Conservation (phyloP, 2,888 invertebrate species). For the Netelia inedita region DNA sequence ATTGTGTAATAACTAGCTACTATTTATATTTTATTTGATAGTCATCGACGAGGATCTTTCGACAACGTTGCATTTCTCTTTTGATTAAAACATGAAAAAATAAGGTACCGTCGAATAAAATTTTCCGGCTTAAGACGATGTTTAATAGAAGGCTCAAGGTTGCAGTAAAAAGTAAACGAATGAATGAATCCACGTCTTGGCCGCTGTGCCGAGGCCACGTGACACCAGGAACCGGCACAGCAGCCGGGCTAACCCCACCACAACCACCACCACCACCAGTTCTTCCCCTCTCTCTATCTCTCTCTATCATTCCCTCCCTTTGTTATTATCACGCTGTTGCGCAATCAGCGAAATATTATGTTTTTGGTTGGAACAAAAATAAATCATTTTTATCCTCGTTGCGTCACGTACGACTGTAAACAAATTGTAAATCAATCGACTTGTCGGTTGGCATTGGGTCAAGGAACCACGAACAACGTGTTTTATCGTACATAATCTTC, state of each 20-base stretch:
- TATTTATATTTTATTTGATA: too few relatives aligned
- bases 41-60: too few relatives aligned
- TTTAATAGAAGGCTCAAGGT: neutral
- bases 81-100: too few relatives aligned
- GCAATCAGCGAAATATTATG: slow-evolving; percentile 41
- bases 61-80: too few relatives aligned
- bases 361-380: neutral
- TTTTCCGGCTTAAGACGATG: neutral
- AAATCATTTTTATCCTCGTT: neutral
- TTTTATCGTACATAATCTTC: neutral
- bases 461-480: neutral
- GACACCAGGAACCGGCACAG: slow-evolving; percentile 45
- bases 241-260: slow-evolving; percentile 42
- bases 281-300: too few relatives aligned
- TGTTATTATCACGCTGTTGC: slow-evolving; percentile 43
- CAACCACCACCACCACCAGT: neutral
- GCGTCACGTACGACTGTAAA: neutral
- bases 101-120: neutral
- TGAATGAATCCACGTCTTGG: slow-evolving; percentile 40
- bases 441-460: neutral
- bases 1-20: too few relatives aligned
- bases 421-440: neutral
- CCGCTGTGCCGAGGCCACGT: slow-evolving; percentile 37
- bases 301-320: neutral
- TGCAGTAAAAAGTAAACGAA: neutral